Conservation (phyloP, 2,888 invertebrate genomes). For the Sicus ferrugineus region DNA sequence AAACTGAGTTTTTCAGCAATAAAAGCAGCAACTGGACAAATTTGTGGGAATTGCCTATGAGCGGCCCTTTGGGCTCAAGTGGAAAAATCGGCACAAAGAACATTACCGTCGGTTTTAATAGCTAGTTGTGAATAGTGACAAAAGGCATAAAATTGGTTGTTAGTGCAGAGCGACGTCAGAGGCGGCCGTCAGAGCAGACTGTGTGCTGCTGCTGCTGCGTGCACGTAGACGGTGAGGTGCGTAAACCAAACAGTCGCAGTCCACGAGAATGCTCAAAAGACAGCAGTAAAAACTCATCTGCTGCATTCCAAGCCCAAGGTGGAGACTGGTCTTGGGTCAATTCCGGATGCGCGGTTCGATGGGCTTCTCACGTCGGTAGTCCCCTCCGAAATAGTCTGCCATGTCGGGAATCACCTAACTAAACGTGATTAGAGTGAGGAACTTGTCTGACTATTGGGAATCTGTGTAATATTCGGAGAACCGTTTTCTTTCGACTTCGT, state of each 20-base stretch:
- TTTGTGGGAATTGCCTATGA: conserved; percentile 23
- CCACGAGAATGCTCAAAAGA: conserved; percentile 19
- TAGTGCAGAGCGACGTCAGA: conserved; percentile 22
- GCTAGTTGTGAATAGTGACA: conserved; percentile 18
- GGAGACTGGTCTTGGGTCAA: not conserved
- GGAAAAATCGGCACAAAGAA: not conserved
- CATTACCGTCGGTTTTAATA: not conserved
- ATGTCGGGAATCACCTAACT: conserved; percentile 29
- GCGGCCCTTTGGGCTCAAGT: conserved; percentile 7
- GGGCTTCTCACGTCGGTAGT: not conserved
- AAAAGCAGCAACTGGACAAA: conserved; percentile 19
- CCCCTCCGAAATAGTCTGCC: not conserved
- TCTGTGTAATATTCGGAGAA: not conserved
- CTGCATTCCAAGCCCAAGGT: conserved; percentile 5
- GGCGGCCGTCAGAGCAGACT: conserved; percentile 10
- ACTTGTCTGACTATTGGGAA: not conserved
- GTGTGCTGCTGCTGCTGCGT: conserved; percentile 4
- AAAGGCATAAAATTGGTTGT: conserved; percentile 22
- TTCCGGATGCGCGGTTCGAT: not conserved
- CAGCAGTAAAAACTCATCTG: conserved; percentile 1
- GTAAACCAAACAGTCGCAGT: conserved; percentile 22
- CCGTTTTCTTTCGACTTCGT: not conserved
- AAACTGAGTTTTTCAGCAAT: conserved; percentile 37
- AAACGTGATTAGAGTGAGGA: conserved; percentile 1
- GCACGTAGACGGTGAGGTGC: conserved; percentile 25